phyloP scores from a whole-genome alignment of 37 sponge, comb jelly and placozoan genomes.

The Agelas oroides region DNA sequence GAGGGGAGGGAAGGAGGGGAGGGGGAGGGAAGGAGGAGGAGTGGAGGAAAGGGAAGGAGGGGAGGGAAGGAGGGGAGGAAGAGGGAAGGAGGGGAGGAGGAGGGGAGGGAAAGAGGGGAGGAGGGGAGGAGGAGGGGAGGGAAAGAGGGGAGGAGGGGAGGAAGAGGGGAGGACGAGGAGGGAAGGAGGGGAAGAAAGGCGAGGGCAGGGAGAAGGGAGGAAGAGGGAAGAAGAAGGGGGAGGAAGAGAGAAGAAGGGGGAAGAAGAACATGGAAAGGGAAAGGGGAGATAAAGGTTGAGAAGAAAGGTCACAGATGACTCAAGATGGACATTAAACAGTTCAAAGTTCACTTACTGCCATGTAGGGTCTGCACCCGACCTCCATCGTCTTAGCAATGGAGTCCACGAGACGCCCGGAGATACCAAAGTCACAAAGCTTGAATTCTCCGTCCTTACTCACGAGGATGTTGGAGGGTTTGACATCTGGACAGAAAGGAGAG shows the following conservation, averaged over 20 bases:
- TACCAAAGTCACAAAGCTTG: constrained; percentile 99
- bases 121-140: too few species aligned
- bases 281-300: not conserved
- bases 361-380: constrained; percentile 88
- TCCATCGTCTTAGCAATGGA: constrained; percentile 86
- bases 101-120: too few species aligned
- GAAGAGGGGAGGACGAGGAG: not conserved
- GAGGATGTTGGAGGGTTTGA: constrained; percentile 95
- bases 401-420: constrained; percentile 85
- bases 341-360: constrained; percentile 75
- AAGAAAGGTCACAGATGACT: not conserved
- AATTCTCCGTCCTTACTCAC: constrained; percentile 83
- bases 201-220: not conserved
- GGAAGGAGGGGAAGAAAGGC: not conserved
- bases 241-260: not conserved
- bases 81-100: too few species aligned
- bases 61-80: too few species aligned
- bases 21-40: too few species aligned
- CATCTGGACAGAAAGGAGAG: constrained; percentile 62
- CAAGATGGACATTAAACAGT: too few species aligned
- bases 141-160: too few species aligned
- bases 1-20: not conserved
- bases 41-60: not conserved
- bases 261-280: not conserved
- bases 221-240: not conserved